phyloP scores from a whole-genome alignment of 2,888 invertebrate genomes.

The Apocheima hispidaria region DNA sequence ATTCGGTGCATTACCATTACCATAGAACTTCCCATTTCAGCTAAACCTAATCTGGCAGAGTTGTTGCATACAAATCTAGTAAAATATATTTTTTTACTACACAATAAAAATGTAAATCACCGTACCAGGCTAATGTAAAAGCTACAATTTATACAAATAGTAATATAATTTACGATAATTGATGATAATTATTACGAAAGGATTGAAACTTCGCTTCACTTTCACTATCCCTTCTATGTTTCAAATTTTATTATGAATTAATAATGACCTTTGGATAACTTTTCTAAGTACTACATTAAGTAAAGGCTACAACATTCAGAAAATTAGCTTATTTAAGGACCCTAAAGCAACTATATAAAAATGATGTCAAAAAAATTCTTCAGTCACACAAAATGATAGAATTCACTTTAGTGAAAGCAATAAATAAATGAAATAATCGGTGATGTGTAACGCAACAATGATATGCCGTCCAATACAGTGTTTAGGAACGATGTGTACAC shows the following conservation, averaged over 20 bases:
- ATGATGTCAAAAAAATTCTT: constrained; percentile 12
- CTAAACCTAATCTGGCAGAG: constrained; percentile 32
- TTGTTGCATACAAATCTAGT: constrained; percentile 50
- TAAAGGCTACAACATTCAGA: constrained; percentile 38
- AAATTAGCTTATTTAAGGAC: constrained; percentile 36
- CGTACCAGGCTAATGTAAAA: constrained; percentile 48
- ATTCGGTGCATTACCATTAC: constrained; percentile 33
- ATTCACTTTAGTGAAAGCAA: constrained; percentile 18
- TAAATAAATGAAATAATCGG: constrained; percentile 21
- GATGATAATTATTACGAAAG: constrained; percentile 39
- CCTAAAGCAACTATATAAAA: constrained; percentile 32
- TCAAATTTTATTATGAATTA: constrained; percentile 34
- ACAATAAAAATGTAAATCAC: constrained; percentile 52
- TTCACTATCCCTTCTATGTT: constrained; percentile 24
- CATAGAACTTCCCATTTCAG: constrained; percentile 18
- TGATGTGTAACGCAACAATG: constrained; percentile 15
- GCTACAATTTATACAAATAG: constrained; percentile 52
- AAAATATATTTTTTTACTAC: constrained; percentile 53
- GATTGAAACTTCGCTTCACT: constrained; percentile 39
- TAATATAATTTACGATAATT: constrained; percentile 39
- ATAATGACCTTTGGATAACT: constrained; percentile 47
- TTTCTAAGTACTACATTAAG: constrained; percentile 50
- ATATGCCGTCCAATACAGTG: constrained; percentile 14
- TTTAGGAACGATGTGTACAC: constrained; percentile 23
- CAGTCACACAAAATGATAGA: constrained; percentile 27